Evolutionary conservation across 2,797 vertebrate genomes (phyloP).

Genomic region (Anguilla marmorata): DNA sequence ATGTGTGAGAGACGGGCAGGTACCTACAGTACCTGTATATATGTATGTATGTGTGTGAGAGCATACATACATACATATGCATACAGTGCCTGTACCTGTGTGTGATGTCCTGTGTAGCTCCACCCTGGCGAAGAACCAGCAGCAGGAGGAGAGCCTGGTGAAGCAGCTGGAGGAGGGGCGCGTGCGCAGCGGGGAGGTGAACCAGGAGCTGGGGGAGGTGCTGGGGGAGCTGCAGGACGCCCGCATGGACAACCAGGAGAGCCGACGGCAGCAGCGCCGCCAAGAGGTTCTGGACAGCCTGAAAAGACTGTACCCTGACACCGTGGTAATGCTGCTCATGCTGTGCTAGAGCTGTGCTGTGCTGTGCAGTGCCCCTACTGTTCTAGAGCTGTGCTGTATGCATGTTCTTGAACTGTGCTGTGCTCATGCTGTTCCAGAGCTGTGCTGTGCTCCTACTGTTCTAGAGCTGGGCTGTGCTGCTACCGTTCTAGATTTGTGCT

Average conservation of each 20-base stretch:
- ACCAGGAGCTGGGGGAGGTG: slow-evolving; percentile 75
- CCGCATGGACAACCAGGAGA: slow-evolving; percentile 82
- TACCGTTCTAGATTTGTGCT: too few relatives aligned
- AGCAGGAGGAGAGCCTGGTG: slow-evolving; percentile 71
- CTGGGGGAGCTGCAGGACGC: slow-evolving; percentile 79
- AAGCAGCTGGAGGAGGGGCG: slow-evolving; percentile 70
- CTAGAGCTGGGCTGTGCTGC: too few relatives aligned
- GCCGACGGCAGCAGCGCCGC: slow-evolving; percentile 74
- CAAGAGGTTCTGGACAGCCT: slow-evolving; percentile 83
- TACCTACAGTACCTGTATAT: too few relatives aligned
- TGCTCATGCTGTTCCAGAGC: background rate
- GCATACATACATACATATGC: too few relatives aligned
- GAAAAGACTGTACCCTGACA: slow-evolving; percentile 78
- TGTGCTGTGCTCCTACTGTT: background rate
- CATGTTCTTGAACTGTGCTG: background rate
- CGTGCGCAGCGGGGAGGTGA: slow-evolving; percentile 72
- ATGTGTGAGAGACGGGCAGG: too few relatives aligned
- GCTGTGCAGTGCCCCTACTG: too few relatives aligned
- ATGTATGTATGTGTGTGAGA: too few relatives aligned
- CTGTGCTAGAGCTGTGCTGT: background rate
- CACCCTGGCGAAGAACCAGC: slow-evolving; percentile 68
- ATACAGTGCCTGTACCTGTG: background rate
- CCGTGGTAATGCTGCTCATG: slow-evolving; percentile 73
- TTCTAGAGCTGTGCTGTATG: too few relatives aligned
- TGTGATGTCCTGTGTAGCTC: slow-evolving; percentile 60